Percentiles rank a stretch among this genome's conserved stretches.
These are phyloP conservation scores for Cylas formicarius DNA, from an alignment of 1,140 invertebrate species.

Conservation along the genomic window DNA sequence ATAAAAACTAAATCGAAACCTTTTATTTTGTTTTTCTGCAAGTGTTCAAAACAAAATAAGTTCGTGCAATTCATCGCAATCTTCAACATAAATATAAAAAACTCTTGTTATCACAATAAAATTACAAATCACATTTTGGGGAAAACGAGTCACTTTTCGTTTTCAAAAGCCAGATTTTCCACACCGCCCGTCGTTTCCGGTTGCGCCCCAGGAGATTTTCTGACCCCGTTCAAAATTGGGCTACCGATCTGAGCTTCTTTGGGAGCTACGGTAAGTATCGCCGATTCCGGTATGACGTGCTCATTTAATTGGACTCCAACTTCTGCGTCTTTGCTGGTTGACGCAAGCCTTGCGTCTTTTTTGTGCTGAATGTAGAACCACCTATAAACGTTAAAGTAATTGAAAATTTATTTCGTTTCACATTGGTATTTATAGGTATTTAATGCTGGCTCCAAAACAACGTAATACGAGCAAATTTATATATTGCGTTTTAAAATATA, in stretches of 20 bases:
- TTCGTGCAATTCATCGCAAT: too few species aligned
- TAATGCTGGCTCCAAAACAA: too few species aligned
- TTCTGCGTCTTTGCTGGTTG: constrained; percentile 2
- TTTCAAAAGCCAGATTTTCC: constrained; percentile 35
- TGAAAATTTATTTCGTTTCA: not conserved
- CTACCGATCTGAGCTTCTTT: constrained; percentile 27
- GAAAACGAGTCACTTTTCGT: constrained; percentile 24
- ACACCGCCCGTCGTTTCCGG: constrained; percentile 24
- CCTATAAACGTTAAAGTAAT: constrained; percentile 20
- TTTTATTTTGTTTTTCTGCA: too few species aligned
- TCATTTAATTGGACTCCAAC: constrained; percentile 8
- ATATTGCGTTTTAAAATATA: too few species aligned
- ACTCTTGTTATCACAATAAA: constrained; percentile 1
- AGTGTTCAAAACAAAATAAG: too few species aligned
- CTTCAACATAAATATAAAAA: too few species aligned
- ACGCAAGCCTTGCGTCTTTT: constrained; percentile 37
- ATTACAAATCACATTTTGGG: not conserved
- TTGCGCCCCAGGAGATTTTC: constrained; percentile 10
- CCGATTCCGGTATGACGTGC: constrained; percentile 19
- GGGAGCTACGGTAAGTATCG: constrained; percentile 17
- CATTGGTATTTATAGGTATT: too few species aligned
- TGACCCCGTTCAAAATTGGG: constrained; percentile 26
- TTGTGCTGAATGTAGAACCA: constrained; percentile 54
- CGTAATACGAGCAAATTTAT: too few species aligned
- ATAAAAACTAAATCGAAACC: too few species aligned